Conservation (phyloP, 2,888 invertebrate species). For the Trilocha varians region DNA sequence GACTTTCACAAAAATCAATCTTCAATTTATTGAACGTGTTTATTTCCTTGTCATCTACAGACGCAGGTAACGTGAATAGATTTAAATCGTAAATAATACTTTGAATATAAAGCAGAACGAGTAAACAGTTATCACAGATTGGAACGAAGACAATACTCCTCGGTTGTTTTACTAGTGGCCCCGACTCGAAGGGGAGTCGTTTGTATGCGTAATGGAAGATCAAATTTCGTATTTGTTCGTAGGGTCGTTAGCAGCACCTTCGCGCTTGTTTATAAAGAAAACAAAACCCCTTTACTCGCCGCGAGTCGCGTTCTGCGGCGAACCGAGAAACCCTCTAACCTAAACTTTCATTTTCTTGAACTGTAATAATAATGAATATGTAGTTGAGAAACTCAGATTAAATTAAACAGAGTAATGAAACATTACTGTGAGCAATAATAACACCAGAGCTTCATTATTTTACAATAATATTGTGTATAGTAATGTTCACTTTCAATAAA, state of each 20-base stretch:
- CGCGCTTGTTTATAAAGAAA: slow-evolving; percentile 69
- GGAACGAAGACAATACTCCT: slow-evolving; percentile 52
- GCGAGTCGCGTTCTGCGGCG: slow-evolving; percentile 20
- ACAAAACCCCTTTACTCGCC: slow-evolving; percentile 57
- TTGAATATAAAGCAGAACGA: slow-evolving; percentile 21
- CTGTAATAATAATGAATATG: too few relatives aligned
- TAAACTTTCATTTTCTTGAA: too few relatives aligned
- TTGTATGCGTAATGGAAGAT: slow-evolving; percentile 71
- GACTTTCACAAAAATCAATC: slow-evolving; percentile 28
- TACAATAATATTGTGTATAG: too few relatives aligned
- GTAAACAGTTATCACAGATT: slow-evolving; percentile 39
- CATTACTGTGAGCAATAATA: too few relatives aligned
- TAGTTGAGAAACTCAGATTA: too few relatives aligned
- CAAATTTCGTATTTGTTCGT: slow-evolving; percentile 72
- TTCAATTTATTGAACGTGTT: slow-evolving; percentile 19
- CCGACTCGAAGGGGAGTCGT: slow-evolving; percentile 46
- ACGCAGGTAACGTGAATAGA: slow-evolving; percentile 1
- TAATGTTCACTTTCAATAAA: too few relatives aligned
- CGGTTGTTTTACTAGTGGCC: slow-evolving; percentile 22
- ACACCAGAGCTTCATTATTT: too few relatives aligned
- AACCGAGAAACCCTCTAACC: slow-evolving; percentile 40
- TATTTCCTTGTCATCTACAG: slow-evolving; percentile 14
- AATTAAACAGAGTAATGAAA: too few relatives aligned
- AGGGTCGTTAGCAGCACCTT: slow-evolving; percentile 70
- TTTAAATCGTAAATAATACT: slow-evolving; percentile 30